Base-by-base conservation (phyloP, 2,888 invertebrate genomes). In the Rosalia funebris region DNA sequence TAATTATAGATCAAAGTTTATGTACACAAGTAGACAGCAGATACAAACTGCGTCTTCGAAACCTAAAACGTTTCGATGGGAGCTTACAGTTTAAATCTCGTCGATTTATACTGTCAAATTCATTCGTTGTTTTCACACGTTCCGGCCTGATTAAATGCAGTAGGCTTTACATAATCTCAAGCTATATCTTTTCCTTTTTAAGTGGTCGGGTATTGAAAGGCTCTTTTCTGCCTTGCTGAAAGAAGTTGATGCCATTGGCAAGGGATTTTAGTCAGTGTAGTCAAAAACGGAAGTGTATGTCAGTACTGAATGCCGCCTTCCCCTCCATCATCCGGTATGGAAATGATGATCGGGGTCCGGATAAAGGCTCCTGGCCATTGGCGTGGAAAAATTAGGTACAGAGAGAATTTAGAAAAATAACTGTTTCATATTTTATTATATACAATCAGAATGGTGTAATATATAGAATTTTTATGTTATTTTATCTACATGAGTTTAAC, bases 71-170 rank as follows among this genome's bases (percentile, higher is more conserved):
- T n/a, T n/a, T n/a, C n/a, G n/a, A n/a, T n/a, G n/a, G n/a, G n/a
- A n/a, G n/a, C n/a, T 25, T 25, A 7, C 25, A 7, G 25, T 7
- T n/a, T 25, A 7, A 25, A 25, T 25, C 25, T 25, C 25, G 25
- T 5, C 25, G 25, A 5, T 25, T 25, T 7, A 7, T 7, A n/a
- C 34, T n/a, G 34, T 34, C 34, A 34, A n/a, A 4, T 46, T 32
- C 15, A 15, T 10, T 32, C 12, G 15, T 14, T 32, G 14, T 54
- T 63, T 58, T 63, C 12, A 50, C 59, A 61, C 57, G 52, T 66
- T 53, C 54, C 55, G 54, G 47, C 42, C 59, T 63, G 61, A 57
- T 66, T 59, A 63, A 63, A 46, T 58, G 53, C 59, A 63, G 47
- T 50, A 63, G 63, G 59, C 59, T 59, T 57, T 63, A 25, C 42